These are phyloP conservation scores for Ciconia nigra DNA, from an alignment of 2,797 vertebrate genomes.

Conservation along the genomic window DNA sequence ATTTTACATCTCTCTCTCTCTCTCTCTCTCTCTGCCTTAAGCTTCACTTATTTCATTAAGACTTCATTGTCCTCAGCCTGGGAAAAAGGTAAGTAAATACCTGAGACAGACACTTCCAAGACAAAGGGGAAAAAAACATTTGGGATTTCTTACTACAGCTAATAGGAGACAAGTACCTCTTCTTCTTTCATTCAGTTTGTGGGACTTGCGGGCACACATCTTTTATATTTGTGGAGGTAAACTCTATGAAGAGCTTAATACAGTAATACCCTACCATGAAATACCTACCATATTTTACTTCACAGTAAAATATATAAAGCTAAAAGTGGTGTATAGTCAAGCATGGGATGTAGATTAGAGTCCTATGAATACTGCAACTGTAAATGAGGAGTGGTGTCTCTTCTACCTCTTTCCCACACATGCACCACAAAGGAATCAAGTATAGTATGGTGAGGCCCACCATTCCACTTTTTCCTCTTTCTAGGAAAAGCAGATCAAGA, in stretches of 20 bases:
- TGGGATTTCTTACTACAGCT: background rate
- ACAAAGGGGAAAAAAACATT: background rate
- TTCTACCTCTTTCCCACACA: background rate
- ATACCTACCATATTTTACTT: background rate
- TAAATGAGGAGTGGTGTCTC: background rate
- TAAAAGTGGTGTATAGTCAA: background rate
- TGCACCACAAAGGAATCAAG: background rate
- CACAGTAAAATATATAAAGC: background rate
- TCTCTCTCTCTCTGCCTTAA: background rate
- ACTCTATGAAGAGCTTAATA: background rate
- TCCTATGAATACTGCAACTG: background rate
- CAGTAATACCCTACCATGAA: background rate
- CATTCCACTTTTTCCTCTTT: background rate
- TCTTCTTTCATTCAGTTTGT: background rate
- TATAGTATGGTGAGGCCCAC: background rate
- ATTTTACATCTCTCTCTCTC: background rate
- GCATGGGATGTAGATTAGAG: background rate
- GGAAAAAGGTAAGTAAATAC: conserved; percentile 9
- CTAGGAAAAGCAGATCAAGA: background rate
- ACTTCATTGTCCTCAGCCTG: background rate
- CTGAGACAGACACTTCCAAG: background rate
- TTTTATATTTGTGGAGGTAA: background rate
- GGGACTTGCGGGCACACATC: background rate
- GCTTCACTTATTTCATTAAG: conserved; percentile 23
- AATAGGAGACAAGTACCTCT: background rate